A percentile compares a stretch with the other conserved stretches of the same genome.
These are phyloP conservation scores for Lottia gigantea DNA, from an alignment of 2,888 invertebrate species.

Conservation along the genomic window DNA sequence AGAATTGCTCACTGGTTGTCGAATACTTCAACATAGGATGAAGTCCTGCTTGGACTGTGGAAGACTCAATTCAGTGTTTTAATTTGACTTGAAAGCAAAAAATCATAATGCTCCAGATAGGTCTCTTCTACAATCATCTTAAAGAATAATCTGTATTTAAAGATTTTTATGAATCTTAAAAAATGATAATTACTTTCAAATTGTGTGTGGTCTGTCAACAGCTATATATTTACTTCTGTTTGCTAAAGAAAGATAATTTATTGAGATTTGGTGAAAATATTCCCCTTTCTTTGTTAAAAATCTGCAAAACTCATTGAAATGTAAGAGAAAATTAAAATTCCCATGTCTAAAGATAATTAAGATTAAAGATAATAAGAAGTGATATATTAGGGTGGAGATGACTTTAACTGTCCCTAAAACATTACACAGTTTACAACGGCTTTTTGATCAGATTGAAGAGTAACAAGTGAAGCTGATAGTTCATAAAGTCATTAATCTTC, in stretches of 20 bases:
- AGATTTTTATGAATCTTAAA: no score
- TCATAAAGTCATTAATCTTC: slow-evolving; percentile 8
- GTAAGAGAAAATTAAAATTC: slow-evolving; percentile 8
- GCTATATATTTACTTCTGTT: no score
- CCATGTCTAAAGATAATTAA: slow-evolving; percentile 9
- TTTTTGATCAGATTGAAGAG: slow-evolving; percentile 7
- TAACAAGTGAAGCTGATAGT: neutral
- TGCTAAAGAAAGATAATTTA: slow-evolving; percentile 4
- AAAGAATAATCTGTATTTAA: no score
- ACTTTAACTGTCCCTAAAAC: slow-evolving; percentile 10
- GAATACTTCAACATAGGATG: no score
- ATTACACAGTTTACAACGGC: slow-evolving; percentile 10
- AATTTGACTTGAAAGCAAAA: no score
- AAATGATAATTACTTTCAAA: no score
- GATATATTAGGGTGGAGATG: slow-evolving; percentile 6
- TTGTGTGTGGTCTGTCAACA: slow-evolving; percentile 10
- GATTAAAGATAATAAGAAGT: slow-evolving; percentile 6
- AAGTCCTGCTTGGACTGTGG: no score
- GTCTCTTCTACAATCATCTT: no score
- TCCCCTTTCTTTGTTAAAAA: neutral
- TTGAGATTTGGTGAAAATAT: neutral
- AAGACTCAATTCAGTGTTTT: no score
- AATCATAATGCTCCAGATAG: no score
- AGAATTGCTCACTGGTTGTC: no score
- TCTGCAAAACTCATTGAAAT: slow-evolving; percentile 7